Conservation (phyloP, 2,797 vertebrate species). For the Jordanella pulchra region DNA sequence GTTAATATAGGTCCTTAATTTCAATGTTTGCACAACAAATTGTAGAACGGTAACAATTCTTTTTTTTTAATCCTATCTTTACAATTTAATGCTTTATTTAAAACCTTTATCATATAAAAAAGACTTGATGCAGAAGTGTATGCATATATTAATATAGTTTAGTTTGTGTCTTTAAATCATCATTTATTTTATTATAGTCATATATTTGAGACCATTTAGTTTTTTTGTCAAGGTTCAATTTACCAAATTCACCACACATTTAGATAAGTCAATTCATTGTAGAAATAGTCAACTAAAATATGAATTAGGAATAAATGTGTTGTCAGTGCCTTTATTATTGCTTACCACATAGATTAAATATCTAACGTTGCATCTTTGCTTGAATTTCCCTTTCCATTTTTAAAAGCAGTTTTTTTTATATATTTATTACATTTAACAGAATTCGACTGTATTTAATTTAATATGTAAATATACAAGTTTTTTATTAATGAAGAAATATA, state of each 20-base stretch:
- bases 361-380: not conserved
- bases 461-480: too few species aligned
- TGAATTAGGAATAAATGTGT: not conserved
- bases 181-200: not conserved
- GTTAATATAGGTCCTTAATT: not conserved
- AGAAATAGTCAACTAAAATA: not conserved
- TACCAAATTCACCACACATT: not conserved
- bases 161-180: not conserved
- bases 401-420: too few species aligned
- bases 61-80: not conserved
- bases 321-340: not conserved
- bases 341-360: not conserved
- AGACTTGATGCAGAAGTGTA: not conserved
- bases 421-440: too few species aligned
- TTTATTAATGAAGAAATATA: too few species aligned
- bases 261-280: not conserved
- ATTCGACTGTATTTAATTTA: too few species aligned
- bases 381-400: not conserved
- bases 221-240: not conserved
- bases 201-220: not conserved
- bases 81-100: not conserved
- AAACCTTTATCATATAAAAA: not conserved
- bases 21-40: not conserved
- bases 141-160: not conserved
- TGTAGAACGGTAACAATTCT: not conserved